phyloP scores from a whole-genome alignment of 1,140 invertebrate genomes.

The Ridgeia piscesae region DNA sequence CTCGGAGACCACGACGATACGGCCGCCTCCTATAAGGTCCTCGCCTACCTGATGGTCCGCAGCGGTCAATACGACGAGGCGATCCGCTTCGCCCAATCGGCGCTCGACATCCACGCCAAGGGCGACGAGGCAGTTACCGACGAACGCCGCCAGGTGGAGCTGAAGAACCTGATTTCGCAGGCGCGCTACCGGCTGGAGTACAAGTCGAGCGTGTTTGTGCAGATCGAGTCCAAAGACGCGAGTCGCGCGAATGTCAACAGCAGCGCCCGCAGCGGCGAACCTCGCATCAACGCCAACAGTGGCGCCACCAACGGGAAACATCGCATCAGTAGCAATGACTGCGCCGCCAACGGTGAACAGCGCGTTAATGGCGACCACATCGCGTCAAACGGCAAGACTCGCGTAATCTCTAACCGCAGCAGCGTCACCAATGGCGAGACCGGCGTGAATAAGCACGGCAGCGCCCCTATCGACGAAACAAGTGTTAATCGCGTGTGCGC shows the following conservation, averaged over 20 bases:
- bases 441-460: not conserved
- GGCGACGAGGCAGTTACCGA: not conserved
- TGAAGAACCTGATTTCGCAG: conserved; percentile 24
- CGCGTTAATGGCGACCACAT: not conserved
- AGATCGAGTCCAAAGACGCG: conserved; percentile 18
- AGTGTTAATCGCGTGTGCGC: not conserved
- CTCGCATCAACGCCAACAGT: no score
- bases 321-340: not conserved
- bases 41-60: conserved; percentile 27
- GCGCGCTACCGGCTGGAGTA: conserved; percentile 13
- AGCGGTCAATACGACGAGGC: conserved; percentile 26
- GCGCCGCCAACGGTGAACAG: not conserved
- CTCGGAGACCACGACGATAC: conserved; percentile 23
- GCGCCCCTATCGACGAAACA: not conserved
- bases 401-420: not conserved
- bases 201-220: conserved; percentile 13
- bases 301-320: not conserved
- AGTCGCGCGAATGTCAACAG: conserved; percentile 12
- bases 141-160: conserved; percentile 15
- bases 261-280: not conserved
- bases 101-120: conserved; percentile 24
- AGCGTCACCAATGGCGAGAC: not conserved
- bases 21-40: conserved; percentile 17
- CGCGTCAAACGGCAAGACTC: not conserved
- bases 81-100: conserved; percentile 20